Evolutionary conservation across 1,140 invertebrate species (phyloP).

Genomic region (Aphaenogaster floridana): DNA sequence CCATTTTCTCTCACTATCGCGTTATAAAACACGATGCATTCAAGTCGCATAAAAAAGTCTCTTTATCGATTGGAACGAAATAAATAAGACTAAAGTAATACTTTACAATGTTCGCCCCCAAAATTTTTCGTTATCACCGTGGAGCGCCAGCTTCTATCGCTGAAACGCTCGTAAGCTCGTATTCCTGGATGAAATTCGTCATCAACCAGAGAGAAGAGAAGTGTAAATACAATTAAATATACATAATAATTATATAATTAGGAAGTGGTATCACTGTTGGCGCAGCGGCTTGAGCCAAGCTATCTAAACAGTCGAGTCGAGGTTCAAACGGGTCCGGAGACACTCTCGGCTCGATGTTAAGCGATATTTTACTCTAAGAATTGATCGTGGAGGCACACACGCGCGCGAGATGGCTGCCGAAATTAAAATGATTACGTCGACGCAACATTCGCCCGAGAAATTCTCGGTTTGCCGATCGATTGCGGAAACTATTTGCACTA

Average conservation of each 20-base stretch:
- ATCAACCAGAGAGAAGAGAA: conserved; percentile 26
- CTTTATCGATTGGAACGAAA: conserved; percentile 51
- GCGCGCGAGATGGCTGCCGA: conserved; percentile 1
- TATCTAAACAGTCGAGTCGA: conserved; percentile 34
- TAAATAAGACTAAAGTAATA: conserved; percentile 69
- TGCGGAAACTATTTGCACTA: conserved; percentile 21
- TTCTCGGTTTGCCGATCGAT: neutral
- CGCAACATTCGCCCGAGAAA: neutral
- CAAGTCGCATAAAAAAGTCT: conserved; percentile 32
- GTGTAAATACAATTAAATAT: conserved; percentile 72
- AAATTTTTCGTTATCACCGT: conserved; percentile 58
- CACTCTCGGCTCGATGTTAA: conserved; percentile 30
- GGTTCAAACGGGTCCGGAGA: conserved; percentile 8
- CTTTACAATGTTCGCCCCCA: conserved; percentile 61
- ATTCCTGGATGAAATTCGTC: conserved; percentile 59
- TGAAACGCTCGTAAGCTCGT: conserved; percentile 52
- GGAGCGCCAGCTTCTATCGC: neutral
- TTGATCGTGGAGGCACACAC: conserved; percentile 33
- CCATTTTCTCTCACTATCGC: conserved; percentile 14
- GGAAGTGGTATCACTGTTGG: conserved; percentile 73
- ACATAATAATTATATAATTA: conserved; percentile 70
- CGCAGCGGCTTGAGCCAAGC: conserved; percentile 30
- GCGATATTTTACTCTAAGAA: conserved; percentile 26
- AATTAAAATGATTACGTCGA: conserved; percentile 14
- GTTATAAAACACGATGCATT: conserved; percentile 19